Conservation (phyloP, 2,797 vertebrate species). For the Podarcis lilfordi region DNA sequence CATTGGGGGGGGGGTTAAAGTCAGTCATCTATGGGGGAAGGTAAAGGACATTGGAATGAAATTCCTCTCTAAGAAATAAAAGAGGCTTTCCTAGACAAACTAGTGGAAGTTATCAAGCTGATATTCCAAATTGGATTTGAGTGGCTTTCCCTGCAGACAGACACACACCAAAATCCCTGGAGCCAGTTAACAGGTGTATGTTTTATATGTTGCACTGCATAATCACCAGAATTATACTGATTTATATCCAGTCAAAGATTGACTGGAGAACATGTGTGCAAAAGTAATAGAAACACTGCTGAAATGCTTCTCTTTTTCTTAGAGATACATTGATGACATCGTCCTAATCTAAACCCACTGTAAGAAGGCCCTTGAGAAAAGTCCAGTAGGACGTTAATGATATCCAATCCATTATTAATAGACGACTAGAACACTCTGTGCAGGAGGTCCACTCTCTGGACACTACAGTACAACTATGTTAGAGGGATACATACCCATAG, state of each 20-base stretch:
- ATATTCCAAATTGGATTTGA: conserved; percentile 1
- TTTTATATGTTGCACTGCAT: not conserved
- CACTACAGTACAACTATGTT: too few species aligned
- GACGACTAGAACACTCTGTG: not conserved
- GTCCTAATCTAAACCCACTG: not conserved
- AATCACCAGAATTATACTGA: not conserved
- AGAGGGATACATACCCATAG: not conserved
- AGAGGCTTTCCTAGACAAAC: not conserved
- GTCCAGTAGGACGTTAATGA: not conserved
- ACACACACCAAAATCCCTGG: not conserved
- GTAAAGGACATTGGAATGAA: not conserved
- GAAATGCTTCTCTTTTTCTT: not conserved
- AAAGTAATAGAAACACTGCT: not conserved
- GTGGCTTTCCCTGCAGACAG: not conserved
- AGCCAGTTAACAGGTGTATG: not conserved
- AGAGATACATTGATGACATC: not conserved
- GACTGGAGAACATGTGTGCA: not conserved
- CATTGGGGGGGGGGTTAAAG: not conserved
- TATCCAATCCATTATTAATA: not conserved
- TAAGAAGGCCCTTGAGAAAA: not conserved
- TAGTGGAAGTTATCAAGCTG: not conserved
- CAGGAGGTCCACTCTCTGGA: not conserved
- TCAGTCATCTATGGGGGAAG: not conserved
- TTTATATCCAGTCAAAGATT: not conserved
- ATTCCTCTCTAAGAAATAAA: not conserved